Base-by-base conservation (phyloP, 2,113 vertebrate genomes). In the Lampris incognitus region DNA sequence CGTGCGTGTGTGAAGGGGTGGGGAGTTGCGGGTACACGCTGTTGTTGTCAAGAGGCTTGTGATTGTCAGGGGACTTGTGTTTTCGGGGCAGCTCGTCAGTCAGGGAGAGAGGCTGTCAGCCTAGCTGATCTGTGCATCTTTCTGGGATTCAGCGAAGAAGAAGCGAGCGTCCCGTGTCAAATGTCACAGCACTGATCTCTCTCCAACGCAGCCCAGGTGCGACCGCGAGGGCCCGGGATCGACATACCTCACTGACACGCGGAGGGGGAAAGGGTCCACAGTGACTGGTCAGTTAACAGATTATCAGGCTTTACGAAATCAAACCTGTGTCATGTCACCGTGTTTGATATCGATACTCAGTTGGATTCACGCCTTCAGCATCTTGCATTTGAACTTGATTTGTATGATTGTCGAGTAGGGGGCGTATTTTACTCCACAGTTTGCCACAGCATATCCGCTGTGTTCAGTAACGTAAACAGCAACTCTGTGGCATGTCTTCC, bases 151-250 rank as follows among this genome's bases (percentile, higher is more conserved):
- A 41, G 85, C 86, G 83, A 86, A 76, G 71, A 88, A 80, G 87
- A 74, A 85, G 85, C 92, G 77, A 85, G 89, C 92, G 87, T 89
- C 89, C 84, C 90, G 86, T 93, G 93, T 93, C 91, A 92, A 94
- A 91, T 92, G 91, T 90, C 91, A 91, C 90, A 89, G 87, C 83
- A 42, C 91, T 93, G 91, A 94, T 93, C 90, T 91, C 80, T 92
- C 91, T 88, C 92, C 88, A 85, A 79, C 91, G 85, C 79, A 81
- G 87, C 81, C 69, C 87, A 88, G 91, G 89, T 90, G 85, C 72
- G 86, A 91, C 87, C 80, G 73, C 79, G 77, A 72, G 83, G 85
- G 78, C 67, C 69, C 63, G 65, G 84, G 79, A 81, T 81, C 90
- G 83, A 79, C 85, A 88, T 85, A 90, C 81, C 79, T 87, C 83